Conservation (phyloP, 2,113 vertebrate species). For the Xenus cinereus region DNA sequence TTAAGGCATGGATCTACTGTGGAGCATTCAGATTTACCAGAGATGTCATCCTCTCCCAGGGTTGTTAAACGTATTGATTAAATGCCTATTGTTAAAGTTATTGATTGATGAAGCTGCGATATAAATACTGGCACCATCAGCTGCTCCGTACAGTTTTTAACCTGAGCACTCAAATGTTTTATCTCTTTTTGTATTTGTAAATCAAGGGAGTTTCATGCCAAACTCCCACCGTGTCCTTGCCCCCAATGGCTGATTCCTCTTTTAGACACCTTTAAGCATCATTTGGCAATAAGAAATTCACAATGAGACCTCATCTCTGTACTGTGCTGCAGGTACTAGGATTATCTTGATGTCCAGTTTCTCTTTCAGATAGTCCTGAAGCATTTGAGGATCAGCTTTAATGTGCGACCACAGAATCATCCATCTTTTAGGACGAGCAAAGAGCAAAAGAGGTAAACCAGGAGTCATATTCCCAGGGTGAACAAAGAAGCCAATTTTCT, state of each 20-base stretch:
- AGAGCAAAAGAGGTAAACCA: neutral
- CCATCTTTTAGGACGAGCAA: neutral
- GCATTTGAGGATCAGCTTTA: neutral
- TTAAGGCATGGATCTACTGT: constrained; percentile 3
- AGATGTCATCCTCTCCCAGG: neutral
- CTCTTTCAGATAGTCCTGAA: neutral
- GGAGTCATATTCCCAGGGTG: neutral
- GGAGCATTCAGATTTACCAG: constrained; percentile 16
- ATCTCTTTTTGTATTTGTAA: neutral
- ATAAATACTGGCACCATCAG: neutral
- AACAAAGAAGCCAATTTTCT: constrained; percentile 1
- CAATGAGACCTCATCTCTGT: neutral
- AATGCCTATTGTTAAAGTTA: constrained; percentile 45
- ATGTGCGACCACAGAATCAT: neutral
- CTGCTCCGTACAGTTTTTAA: neutral
- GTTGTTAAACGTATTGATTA: constrained; percentile 47
- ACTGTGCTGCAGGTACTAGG: neutral
- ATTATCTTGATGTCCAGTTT: neutral
- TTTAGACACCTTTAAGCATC: neutral
- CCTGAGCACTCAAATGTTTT: neutral
- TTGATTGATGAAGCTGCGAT: constrained; percentile 13
- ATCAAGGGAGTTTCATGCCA: neutral
- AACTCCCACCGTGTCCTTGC: fast-evolving
- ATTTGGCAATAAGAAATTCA: neutral
- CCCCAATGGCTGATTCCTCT: fast-evolving